Evolutionary conservation across 2,888 invertebrate genomes (phyloP), one percentile per base, ranked within the genome.

Genomic region (Suillia variegata): DNA sequence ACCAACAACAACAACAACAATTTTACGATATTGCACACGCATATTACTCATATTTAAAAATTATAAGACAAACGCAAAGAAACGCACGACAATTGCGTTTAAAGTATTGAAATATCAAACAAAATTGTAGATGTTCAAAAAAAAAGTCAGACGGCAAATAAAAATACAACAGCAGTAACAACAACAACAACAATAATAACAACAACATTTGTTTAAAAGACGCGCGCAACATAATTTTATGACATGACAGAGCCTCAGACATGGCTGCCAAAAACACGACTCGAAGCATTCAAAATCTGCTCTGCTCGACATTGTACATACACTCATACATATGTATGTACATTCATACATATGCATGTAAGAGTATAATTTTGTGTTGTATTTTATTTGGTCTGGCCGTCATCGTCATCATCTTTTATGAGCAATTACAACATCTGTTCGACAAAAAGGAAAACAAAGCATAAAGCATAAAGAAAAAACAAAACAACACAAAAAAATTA

Each of bases 371-470:
- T 33, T 54, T 54, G 18, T 49, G 31, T 31, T 47, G 33, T 56
- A 20, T 38, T 54, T 53, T 33, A 33, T 15, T 31, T 48, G 13
- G 34, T 17, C 4, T 38, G 42, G 33, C 24, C 24, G 15, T 54
- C 45, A 13, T 45, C 18, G 20, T 76, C 76, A 71, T 73, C 76
- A 71, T 70, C 63, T 73, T 76, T 76, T 73, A 76, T 74, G 76
- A 73, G 76, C 73, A 76, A 76, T 73, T 73, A 73, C 75, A 76
- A 76, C 73, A 73, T 73, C 76, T 73, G 73, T 71, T 76, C 73
- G 73, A 74, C 74, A 76, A n/a, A 52, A 33, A 33, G 31, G 5
- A 51, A 51, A 12, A n/a, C 26, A 31, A 33, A 33, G 31, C n/a
- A 31, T n/a, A n/a, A n/a, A n/a, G n/a, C n/a, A n/a, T n/a, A n/a